A percentile compares a stretch with the other conserved stretches of the same genome.
Evolutionary conservation across 2,888 invertebrate genomes (phyloP).

Genomic region (Anoplius nigerrimus): DNA sequence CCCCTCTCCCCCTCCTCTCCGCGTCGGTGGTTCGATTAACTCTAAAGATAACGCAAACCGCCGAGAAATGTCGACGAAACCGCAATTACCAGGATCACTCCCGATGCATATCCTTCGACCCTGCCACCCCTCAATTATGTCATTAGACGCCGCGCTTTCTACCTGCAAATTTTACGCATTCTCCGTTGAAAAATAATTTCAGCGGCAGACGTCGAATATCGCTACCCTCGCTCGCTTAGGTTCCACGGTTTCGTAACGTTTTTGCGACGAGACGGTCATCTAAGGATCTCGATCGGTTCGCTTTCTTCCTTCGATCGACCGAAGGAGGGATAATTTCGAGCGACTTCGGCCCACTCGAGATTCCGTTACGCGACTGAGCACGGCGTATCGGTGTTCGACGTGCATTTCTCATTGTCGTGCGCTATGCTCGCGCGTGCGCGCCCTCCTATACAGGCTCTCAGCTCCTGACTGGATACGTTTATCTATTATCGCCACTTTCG

Average conservation of each 20-base stretch:
- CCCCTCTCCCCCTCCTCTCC: too few relatives aligned
- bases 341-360: slow-evolving; percentile 18
- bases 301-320: too few relatives aligned
- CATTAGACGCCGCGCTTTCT: too few relatives aligned
- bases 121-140: too few relatives aligned
- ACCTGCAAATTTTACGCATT: neutral
- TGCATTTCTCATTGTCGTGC: slow-evolving; percentile 1
- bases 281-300: too few relatives aligned
- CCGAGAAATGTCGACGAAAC: too few relatives aligned
- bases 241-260: neutral
- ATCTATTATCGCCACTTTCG: slow-evolving; percentile 64
- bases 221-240: too few relatives aligned
- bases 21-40: too few relatives aligned
- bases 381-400: slow-evolving; percentile 10
- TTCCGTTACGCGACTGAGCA: slow-evolving; percentile 45
- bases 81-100: too few relatives aligned
- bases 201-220: neutral
- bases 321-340: neutral
- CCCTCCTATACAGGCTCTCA: neutral
- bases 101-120: too few relatives aligned
- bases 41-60: too few relatives aligned
- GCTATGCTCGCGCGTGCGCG: neutral
- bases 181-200: neutral
- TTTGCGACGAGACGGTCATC: too few relatives aligned
- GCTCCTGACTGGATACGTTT: slow-evolving; percentile 38